These are phyloP conservation scores for Acipenser ruthenus DNA, from an alignment of 2,797 vertebrate genomes.

Conservation along the genomic window DNA sequence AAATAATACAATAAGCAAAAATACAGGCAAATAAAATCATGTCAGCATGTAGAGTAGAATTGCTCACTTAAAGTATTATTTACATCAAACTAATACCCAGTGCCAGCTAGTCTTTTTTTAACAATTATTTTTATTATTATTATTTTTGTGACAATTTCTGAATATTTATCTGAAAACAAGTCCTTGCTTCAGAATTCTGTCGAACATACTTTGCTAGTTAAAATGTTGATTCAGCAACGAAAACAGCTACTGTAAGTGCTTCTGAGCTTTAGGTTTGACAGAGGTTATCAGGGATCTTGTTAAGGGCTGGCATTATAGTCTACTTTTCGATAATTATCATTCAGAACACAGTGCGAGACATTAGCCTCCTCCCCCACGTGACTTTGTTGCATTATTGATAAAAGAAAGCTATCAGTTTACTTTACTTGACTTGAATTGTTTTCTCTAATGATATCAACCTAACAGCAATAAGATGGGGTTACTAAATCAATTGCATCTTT, in stretches of 20 bases:
- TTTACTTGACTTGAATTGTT: conserved; percentile 43
- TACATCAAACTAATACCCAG: too few species aligned
- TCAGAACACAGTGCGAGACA: conserved; percentile 37
- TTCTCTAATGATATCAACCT: conserved; percentile 28
- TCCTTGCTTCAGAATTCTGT: too few species aligned
- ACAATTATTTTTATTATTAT: too few species aligned
- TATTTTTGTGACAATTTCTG: too few species aligned
- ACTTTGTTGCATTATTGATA: conserved; percentile 49
- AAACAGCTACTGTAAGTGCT: not conserved
- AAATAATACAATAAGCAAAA: too few species aligned
- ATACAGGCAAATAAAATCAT: too few species aligned
- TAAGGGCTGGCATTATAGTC: conserved; percentile 33
- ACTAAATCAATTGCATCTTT: not conserved
- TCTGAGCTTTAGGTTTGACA: not conserved
- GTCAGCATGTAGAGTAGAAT: too few species aligned
- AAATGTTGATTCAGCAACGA: not conserved
- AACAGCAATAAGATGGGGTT: not conserved
- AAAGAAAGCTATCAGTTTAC: conserved; percentile 31
- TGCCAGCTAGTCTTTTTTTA: too few species aligned
- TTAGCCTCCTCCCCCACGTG: conserved; percentile 34
- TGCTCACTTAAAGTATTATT: too few species aligned
- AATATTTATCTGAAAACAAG: too few species aligned
- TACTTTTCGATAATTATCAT: conserved; percentile 44
- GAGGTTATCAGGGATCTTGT: conserved; percentile 7
- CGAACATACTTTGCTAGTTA: too few species aligned